Evolutionary conservation across 2,888 invertebrate genomes (phyloP), one percentile per base, ranked within the genome.

Genomic region (Belgica antarctica): DNA sequence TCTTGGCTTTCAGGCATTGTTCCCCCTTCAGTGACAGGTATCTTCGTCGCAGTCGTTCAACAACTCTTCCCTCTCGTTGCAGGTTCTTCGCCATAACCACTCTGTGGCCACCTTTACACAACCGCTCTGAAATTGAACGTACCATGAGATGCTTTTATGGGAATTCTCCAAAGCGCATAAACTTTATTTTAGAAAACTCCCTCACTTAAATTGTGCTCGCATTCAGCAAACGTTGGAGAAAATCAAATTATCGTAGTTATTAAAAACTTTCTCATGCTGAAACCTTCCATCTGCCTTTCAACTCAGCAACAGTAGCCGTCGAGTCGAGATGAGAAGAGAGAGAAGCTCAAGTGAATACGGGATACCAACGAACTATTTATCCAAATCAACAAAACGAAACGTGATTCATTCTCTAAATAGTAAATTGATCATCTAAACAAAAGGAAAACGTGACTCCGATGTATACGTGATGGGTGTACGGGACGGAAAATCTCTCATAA

Each of bases 361-460:
- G n/a, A 24, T 19, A 27, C 59, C 59, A n/a, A n/a, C 5, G 59
- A 65, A 65, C 46, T 41, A 65, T 65, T 65, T 65, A 65, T 65
- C 63, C 63, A 65, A 65, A 65, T 65, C 65, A 65, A 65, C 65
- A 46, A 65, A 65, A 65, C 17, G 63, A 46, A 46, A 65, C 65
- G 65, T 65, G 65, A 65, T 65, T 65, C 65, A 65, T 65, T 65
- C 52, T 65, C 46, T 34, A 68, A 68, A 52, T 68, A 68, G 68
- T 34, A 68, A 68, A 68, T 68, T 68, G 68, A 68, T 68, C 68
- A 68, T 52, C 68, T 68, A 68, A 68, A 68, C 68, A 68, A 68
- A 57, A 27, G 52, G 17, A 31, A 46, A 57, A 68, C 68, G 68
- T 68, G 68, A 68, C 68, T 52, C 27, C 57, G n/a, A 10, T 15